These are phyloP conservation scores for Aporophyla lueneburgensis DNA, from an alignment of 2,888 invertebrate genomes.

Conservation along the genomic window DNA sequence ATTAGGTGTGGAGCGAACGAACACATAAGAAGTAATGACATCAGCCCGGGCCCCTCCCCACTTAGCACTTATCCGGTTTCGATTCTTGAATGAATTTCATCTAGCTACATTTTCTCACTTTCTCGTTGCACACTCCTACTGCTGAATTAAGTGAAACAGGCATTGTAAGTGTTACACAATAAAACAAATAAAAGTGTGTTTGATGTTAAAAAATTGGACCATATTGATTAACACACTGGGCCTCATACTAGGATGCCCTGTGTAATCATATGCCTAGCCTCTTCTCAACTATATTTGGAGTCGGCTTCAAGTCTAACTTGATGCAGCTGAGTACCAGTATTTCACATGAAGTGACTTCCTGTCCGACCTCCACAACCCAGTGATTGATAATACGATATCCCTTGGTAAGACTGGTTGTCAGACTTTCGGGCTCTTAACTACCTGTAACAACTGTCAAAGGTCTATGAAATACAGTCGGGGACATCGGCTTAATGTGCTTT, in stretches of 20 bases:
- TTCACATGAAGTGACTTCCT: too few species aligned
- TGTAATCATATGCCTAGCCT: too few species aligned
- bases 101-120: conserved; percentile 36
- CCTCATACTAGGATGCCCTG: neutral
- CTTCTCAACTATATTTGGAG: too few species aligned
- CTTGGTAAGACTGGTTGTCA: too few species aligned
- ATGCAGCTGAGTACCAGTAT: too few species aligned
- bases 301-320: too few species aligned
- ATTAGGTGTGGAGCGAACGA: conserved; percentile 61
- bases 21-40: conserved; percentile 66
- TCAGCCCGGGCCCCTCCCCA: conserved; percentile 49
- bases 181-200: neutral
- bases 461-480: too few species aligned
- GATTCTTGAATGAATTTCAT: conserved; percentile 64
- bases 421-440: too few species aligned
- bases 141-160: conserved; percentile 6
- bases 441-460: too few species aligned
- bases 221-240: neutral
- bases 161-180: neutral
- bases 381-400: too few species aligned
- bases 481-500: too few species aligned
- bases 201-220: neutral
- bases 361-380: too few species aligned
- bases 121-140: conserved; percentile 26
- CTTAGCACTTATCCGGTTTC: conserved; percentile 63